Evolutionary conservation across 2,113 vertebrate genomes (phyloP).

Genomic region (Puma concolor): DNA sequence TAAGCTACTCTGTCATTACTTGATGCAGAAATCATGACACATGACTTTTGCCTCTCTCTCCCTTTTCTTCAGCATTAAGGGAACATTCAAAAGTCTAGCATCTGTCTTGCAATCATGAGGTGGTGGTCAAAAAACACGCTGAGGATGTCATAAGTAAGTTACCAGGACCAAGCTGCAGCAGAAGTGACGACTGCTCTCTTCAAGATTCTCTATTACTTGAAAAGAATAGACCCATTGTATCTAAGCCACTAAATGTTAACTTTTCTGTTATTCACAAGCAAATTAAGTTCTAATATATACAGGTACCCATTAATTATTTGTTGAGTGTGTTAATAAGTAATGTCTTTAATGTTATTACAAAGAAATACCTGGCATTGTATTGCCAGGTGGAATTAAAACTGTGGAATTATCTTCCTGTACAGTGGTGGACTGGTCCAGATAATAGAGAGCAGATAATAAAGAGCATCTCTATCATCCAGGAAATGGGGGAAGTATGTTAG

Average conservation of each 20-base stretch:
- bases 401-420: background rate
- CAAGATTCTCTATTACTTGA: too few species aligned
- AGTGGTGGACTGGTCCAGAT: background rate
- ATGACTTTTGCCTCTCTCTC: background rate
- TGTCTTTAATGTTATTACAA: background rate
- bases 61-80: background rate
- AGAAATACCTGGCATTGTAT: background rate
- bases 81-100: background rate
- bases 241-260: background rate
- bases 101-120: background rate
- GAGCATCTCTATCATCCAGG: background rate
- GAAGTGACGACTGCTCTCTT: background rate
- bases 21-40: background rate
- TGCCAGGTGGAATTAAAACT: background rate
- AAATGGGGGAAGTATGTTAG: background rate
- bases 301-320: background rate
- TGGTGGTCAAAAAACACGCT: background rate
- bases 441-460: background rate
- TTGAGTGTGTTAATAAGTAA: background rate
- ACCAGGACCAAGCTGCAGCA: fast-evolving
- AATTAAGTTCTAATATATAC: background rate
- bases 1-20: background rate
- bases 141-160: background rate
- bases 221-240: background rate
- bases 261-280: background rate